These are phyloP conservation scores for Cryptocheilus praepositus DNA, from an alignment of 2,888 invertebrate species.

Conservation along the genomic window DNA sequence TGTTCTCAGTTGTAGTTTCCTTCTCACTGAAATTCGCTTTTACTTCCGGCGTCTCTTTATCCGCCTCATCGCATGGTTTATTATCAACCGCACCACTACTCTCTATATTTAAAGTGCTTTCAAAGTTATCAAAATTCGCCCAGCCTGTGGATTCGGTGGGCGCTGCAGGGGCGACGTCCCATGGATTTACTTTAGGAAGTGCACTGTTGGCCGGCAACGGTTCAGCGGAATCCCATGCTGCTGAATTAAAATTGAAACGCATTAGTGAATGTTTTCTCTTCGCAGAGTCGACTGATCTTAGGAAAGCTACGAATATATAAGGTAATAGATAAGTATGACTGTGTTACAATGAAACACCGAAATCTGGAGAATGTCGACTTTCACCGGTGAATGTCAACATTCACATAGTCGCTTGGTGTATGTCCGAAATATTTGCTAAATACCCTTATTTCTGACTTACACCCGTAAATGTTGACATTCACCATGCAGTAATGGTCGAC, in stretches of 20 bases:
- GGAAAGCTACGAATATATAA: no score
- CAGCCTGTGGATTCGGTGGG: constrained; percentile 66
- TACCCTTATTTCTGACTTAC: no score
- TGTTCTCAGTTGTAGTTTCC: constrained; percentile 20
- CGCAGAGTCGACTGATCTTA: no score
- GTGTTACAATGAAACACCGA: no score
- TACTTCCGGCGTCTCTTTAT: constrained; percentile 26
- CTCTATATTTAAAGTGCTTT: constrained; percentile 56
- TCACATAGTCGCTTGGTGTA: no score
- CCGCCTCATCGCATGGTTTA: constrained; percentile 38
- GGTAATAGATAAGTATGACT: no score
- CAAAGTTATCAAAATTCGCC: constrained; percentile 71
- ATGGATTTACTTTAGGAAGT: constrained; percentile 63
- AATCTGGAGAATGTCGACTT: no score
- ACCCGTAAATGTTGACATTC: no score
- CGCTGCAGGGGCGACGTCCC: constrained; percentile 60
- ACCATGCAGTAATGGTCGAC: no score
- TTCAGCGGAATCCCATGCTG: constrained; percentile 64
- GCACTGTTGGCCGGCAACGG: constrained; percentile 43
- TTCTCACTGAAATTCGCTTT: constrained; percentile 27
- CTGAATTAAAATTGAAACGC: constrained; percentile 8
- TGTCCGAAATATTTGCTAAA: no score
- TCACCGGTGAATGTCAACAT: no score
- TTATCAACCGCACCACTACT: constrained; percentile 44
- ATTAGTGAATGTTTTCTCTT: constrained; percentile 2